phyloP scores from a whole-genome alignment of 2,888 invertebrate genomes.

The Apamea monoglypha region DNA sequence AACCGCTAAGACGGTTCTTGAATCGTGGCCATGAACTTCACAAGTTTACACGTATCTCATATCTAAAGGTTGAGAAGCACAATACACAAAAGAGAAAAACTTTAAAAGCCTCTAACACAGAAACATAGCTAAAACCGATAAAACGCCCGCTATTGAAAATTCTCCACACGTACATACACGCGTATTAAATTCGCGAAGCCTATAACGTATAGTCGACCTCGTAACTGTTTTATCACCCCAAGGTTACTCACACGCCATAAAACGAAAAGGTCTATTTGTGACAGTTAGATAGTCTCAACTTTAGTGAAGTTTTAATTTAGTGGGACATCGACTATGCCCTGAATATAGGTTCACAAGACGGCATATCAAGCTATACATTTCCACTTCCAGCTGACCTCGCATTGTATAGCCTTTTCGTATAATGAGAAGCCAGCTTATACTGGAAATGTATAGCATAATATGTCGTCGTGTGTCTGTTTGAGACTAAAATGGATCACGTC shows the following conservation, averaged over 20 bases:
- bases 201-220: not conserved
- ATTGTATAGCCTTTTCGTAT: too few relatives aligned
- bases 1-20: not conserved
- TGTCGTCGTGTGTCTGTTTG: not conserved
- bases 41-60: not conserved
- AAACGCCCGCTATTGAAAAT: conserved; percentile 6
- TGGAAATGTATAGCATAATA: too few relatives aligned
- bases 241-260: not conserved
- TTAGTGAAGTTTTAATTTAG: not conserved
- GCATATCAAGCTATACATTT: too few relatives aligned
- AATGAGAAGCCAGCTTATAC: too few relatives aligned
- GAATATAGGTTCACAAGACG: too few relatives aligned
- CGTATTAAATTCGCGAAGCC: conserved; percentile 10
- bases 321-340: not conserved
- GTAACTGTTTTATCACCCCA: not conserved
- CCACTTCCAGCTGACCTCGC: too few relatives aligned
- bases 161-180: conserved; percentile 13
- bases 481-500: not conserved
- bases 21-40: not conserved
- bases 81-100: conserved; percentile 12
- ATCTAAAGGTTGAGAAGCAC: not conserved
- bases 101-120: not conserved
- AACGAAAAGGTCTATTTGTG: not conserved
- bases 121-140: conserved; percentile 19
- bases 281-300: not conserved